Conservation (phyloP, 2,888 invertebrate species). For the Adelognathus sp. region DNA sequence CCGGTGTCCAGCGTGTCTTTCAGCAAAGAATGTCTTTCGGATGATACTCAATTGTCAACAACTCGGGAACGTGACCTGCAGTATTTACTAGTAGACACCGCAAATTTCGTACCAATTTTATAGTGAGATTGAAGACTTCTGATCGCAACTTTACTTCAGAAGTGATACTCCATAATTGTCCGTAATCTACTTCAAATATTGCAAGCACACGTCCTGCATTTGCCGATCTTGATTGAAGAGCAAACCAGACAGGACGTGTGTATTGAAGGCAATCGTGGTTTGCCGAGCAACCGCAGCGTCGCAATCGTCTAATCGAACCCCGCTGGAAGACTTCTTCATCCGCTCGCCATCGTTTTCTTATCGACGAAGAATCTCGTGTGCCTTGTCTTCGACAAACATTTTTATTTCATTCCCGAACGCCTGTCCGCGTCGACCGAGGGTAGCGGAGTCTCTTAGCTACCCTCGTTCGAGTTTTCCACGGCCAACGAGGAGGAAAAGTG, state of each 20-base stretch:
- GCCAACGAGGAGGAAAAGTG: constrained; percentile 75
- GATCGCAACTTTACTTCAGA: too few species aligned
- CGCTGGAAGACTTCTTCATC: not conserved
- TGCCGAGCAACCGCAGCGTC: not conserved
- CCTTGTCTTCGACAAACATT: constrained; percentile 41
- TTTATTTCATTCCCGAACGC: constrained; percentile 56
- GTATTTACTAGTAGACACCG: too few species aligned
- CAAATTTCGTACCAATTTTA: too few species aligned
- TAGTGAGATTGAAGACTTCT: too few species aligned
- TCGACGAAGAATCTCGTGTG: constrained; percentile 16
- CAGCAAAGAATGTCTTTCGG: too few species aligned
- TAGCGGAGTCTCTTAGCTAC: constrained; percentile 53
- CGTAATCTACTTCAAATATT: too few species aligned
- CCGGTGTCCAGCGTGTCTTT: too few species aligned
- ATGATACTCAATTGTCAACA: too few species aligned
- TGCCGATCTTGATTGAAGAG: too few species aligned
- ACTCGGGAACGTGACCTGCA: too few species aligned
- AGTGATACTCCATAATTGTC: too few species aligned
- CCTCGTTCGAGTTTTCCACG: constrained; percentile 74
- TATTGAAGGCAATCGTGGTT: not conserved
- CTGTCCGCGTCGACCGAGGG: constrained; percentile 6
- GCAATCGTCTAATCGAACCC: constrained; percentile 17
- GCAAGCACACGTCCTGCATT: too few species aligned
- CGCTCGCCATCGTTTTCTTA: not conserved
- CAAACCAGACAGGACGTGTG: not conserved